Conservation (phyloP, 2,113 vertebrate genomes). For the Oreamnos americanus region DNA sequence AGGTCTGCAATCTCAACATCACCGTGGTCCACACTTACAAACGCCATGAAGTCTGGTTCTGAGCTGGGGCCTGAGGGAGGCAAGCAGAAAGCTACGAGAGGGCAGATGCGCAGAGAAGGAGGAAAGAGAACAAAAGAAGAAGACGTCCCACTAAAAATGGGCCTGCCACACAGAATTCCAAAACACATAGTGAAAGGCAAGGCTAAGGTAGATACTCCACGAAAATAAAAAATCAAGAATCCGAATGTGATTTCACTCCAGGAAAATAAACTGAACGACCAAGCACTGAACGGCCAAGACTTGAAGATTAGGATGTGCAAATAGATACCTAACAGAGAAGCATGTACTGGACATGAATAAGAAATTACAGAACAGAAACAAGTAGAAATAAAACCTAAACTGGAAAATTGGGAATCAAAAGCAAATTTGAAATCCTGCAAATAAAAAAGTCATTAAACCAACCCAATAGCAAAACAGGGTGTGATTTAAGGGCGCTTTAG, state of each 20-base stretch:
- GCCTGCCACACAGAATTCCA: neutral
- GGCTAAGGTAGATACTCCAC: neutral
- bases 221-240: neutral
- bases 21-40: neutral
- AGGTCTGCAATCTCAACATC: neutral
- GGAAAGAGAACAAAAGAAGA: neutral
- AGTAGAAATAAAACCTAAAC: neutral
- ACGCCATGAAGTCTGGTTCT: neutral
- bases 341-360: neutral
- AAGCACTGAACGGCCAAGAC: neutral
- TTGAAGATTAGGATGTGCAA: neutral
- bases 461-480: neutral
- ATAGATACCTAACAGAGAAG: neutral
- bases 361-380: neutral
- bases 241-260: neutral
- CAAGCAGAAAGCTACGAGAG: neutral
- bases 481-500: neutral
- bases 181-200: neutral
- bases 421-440: neutral
- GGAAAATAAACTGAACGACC: neutral
- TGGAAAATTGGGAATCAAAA: neutral
- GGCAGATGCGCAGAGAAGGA: neutral
- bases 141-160: neutral
- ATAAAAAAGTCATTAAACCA: neutral
- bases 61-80: neutral